Percentiles rank a stretch among this genome's conserved stretches.
Evolutionary conservation across 1,140 invertebrate genomes (phyloP).

Genomic region (Bacillus rossius): DNA sequence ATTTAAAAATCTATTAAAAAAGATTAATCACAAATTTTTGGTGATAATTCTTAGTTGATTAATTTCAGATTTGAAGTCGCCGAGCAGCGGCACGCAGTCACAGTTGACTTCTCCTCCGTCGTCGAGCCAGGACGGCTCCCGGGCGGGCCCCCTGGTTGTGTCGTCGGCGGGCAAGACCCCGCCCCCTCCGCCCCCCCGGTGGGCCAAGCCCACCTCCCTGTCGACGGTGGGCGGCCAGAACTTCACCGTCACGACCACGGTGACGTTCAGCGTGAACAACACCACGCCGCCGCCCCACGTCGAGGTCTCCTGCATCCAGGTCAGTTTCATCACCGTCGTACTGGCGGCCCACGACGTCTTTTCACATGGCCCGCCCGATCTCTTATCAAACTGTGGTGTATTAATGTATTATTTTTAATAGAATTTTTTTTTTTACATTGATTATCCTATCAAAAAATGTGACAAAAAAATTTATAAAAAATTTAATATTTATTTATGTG

Average conservation of each 20-base stretch:
- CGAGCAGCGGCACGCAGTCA: constrained; percentile 1
- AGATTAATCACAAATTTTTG: too few relatives aligned
- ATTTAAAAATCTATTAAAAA: too few relatives aligned
- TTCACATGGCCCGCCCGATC: too few relatives aligned
- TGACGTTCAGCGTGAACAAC: constrained; percentile 70
- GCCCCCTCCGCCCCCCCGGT: constrained; percentile 54
- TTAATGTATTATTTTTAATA: too few relatives aligned
- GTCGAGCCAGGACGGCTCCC: neutral
- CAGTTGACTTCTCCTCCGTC: constrained; percentile 1
- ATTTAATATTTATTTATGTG: too few relatives aligned
- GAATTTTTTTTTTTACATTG: too few relatives aligned
- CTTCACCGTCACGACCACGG: constrained; percentile 74
- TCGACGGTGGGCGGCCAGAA: constrained; percentile 45
- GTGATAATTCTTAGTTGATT: too few relatives aligned
- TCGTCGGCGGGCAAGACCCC: constrained; percentile 48
- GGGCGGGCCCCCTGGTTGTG: constrained; percentile 7
- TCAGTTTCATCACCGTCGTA: too few relatives aligned
- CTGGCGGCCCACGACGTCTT: too few relatives aligned
- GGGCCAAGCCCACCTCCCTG: constrained; percentile 47
- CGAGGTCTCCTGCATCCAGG: constrained; percentile 22
- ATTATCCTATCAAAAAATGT: too few relatives aligned
- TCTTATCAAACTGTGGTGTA: too few relatives aligned
- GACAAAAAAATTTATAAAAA: too few relatives aligned
- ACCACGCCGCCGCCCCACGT: constrained; percentile 20
- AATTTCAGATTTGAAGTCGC: constrained; percentile 3